Base-by-base conservation (phyloP, 2,797 vertebrate genomes). In the Gadopsis marmoratus region DNA sequence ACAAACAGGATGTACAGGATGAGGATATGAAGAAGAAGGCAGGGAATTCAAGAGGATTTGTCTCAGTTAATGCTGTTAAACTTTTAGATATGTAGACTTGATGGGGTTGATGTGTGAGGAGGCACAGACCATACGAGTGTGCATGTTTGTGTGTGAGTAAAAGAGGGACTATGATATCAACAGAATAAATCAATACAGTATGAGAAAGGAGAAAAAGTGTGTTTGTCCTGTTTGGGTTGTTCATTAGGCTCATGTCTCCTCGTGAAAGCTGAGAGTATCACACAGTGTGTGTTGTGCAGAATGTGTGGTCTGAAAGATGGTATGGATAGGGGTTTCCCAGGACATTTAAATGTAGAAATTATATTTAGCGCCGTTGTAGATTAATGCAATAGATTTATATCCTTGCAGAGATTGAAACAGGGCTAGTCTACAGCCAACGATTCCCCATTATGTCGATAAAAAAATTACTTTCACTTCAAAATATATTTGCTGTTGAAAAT, bases 221-320 rank as follows among this genome's bases (percentile, higher is more conserved):
- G 62, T 88, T 88, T 89, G 83, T 90, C 86, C 82, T 91, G 77
- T 91, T 91, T 83, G 82, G 76, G 81, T 72, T 88, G 61, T 79
- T 90, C 71, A 80, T 90, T 78, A 78, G 71, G 61, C 83, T 89
- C 82, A 66, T 84, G 78, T 90, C 89, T 91, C 88, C 83, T 63
- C 11, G 41, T 89, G 91, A 91, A 93, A 92, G 85, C 68, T 86
- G 87, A 90, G 86, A 84, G 74, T 74, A 78, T 76, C 51, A 68
- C 74, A 62, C 33, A n/a, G 63, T 64, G 83, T 83, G 76, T 78
- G 74, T 48, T 68, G 54, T 53, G 12, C 41, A 64, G 63, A 84
- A 59, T 63, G 68, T 84, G 84, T 81, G 79, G 62, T 88, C 71
- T 87, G 61, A 79, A 68, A 67, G 5, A 83, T 60, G 48, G 58